Percentiles rank a stretch among this genome's conserved stretches.
Evolutionary conservation across 1,140 invertebrate genomes (phyloP).

Genomic region (Eupristina koningsbergeri): DNA sequence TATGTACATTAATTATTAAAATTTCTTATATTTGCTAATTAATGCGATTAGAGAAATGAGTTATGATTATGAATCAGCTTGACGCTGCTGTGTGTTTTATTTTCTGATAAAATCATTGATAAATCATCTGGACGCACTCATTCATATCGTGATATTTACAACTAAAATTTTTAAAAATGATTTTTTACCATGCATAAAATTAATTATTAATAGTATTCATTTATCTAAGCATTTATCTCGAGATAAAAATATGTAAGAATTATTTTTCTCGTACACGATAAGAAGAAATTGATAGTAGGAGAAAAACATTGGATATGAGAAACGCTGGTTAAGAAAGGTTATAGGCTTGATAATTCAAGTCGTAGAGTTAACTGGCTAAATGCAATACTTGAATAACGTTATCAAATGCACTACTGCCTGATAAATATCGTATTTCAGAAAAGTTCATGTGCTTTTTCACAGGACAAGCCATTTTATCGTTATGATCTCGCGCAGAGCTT

Average conservation of each 20-base stretch:
- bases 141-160: too few species aligned
- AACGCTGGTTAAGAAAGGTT: conserved; percentile 16
- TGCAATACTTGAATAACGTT: neutral
- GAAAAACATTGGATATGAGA: neutral
- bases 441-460: too few species aligned
- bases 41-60: neutral
- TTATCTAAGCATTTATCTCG: neutral
- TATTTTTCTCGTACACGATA: conserved; percentile 21
- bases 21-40: neutral
- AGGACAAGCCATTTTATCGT: too few species aligned
- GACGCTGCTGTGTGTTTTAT: neutral
- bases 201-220: neutral
- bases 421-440: too few species aligned
- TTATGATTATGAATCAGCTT: neutral
- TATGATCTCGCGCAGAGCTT: too few species aligned
- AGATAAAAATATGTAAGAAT: conserved; percentile 17
- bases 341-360: neutral
- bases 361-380: neutral
- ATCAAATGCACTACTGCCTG: neutral
- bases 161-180: too few species aligned
- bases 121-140: neutral
- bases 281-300: conserved; percentile 13
- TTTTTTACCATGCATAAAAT: neutral
- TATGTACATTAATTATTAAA: neutral
- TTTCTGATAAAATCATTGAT: neutral